A percentile compares a stretch with the other conserved stretches of the same genome.
phyloP scores from a whole-genome alignment of 2,113 vertebrate genomes.

The Salvelinus fontinalis region DNA sequence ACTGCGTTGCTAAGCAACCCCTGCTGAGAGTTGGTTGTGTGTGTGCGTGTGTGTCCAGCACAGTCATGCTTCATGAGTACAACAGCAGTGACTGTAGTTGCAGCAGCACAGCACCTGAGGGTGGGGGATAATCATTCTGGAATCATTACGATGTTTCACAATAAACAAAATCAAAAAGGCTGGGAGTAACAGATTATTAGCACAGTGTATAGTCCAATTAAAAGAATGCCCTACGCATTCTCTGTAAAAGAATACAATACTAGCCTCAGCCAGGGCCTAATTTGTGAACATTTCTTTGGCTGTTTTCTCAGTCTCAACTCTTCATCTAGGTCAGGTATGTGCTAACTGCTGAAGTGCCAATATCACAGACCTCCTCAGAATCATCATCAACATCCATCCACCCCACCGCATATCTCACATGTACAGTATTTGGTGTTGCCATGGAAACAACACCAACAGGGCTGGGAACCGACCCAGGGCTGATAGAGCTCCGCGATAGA shows the following conservation, averaged over 20 bases:
- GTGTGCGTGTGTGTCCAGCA: neutral
- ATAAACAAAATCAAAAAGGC: neutral
- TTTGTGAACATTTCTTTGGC: neutral
- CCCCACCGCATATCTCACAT: neutral
- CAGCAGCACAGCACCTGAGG: neutral
- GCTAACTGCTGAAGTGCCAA: neutral
- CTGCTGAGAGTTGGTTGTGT: too few species aligned
- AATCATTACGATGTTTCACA: neutral
- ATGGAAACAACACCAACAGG: conserved; percentile 4
- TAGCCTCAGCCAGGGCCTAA: neutral
- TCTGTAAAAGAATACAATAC: neutral
- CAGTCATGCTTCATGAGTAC: neutral
- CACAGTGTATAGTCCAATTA: neutral
- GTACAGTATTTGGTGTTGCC: neutral
- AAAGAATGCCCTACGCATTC: neutral
- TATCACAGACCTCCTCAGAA: neutral
- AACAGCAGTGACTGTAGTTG: neutral
- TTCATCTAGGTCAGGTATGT: neutral
- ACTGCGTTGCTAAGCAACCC: too few species aligned
- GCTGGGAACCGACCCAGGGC: neutral
- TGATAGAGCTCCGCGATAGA: neutral
- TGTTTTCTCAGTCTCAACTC: neutral
- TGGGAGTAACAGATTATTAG: neutral
- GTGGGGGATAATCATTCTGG: neutral
- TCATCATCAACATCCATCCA: neutral